A percentile compares a stretch with the other conserved stretches of the same genome.
These are phyloP conservation scores for Lycia hirtaria DNA, from an alignment of 2,888 invertebrate species.

Conservation along the genomic window DNA sequence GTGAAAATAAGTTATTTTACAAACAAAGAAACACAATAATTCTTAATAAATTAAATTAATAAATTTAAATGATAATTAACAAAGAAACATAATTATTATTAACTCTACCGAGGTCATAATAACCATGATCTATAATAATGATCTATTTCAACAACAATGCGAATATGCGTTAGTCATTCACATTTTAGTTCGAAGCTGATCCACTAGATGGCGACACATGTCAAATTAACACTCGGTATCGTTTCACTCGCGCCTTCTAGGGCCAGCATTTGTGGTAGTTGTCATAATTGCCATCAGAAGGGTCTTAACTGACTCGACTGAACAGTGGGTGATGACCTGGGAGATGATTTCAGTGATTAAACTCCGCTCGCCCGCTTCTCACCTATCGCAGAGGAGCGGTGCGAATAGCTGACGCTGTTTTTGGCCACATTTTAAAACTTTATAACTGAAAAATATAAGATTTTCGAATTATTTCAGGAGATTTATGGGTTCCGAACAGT, in stretches of 20 bases:
- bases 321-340: slow-evolving; percentile 78
- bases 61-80: too few relatives aligned
- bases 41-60: too few relatives aligned
- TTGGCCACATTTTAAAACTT: slow-evolving; percentile 51
- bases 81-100: too few relatives aligned
- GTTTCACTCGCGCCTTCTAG: background rate
- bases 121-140: too few relatives aligned
- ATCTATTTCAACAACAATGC: too few relatives aligned
- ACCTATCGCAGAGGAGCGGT: slow-evolving; percentile 70
- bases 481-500: too few relatives aligned
- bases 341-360: slow-evolving; percentile 69
- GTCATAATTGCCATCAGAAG: slow-evolving; percentile 55
- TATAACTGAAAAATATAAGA: too few relatives aligned
- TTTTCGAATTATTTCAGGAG: too few relatives aligned
- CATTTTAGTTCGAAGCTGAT: slow-evolving; percentile 2
- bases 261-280: background rate
- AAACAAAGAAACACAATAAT: background rate
- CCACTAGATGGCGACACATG: slow-evolving; percentile 37
- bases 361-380: slow-evolving; percentile 63
- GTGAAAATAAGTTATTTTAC: background rate
- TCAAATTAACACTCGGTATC: slow-evolving; percentile 31
- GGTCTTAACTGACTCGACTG: slow-evolving; percentile 84
- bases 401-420: slow-evolving; percentile 71
- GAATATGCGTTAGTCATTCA: background rate
- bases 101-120: too few relatives aligned